These are phyloP conservation scores for Coregonus suidteri DNA, from an alignment of 2,797 vertebrate genomes.

Conservation along the genomic window DNA sequence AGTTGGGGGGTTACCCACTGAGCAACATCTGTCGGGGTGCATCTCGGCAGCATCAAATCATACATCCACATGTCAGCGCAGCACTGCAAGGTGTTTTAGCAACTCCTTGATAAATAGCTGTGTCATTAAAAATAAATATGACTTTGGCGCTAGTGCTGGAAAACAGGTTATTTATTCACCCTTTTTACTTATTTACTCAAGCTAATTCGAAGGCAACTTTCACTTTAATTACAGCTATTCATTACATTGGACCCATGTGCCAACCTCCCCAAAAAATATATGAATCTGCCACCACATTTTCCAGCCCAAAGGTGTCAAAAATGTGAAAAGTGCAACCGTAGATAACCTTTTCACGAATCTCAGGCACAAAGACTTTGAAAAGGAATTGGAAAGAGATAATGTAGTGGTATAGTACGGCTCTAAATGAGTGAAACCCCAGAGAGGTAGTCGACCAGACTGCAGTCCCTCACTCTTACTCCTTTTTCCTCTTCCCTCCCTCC, in stretches of 20 bases:
- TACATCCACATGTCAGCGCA: slow-evolving; percentile 25
- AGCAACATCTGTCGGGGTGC: slow-evolving; percentile 35
- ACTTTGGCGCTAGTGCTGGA: slow-evolving; percentile 21
- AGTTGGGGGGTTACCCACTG: slow-evolving; percentile 20
- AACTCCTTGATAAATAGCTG: slow-evolving; percentile 38
- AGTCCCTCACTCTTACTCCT: neutral
- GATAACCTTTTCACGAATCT: neutral
- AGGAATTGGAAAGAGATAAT: neutral
- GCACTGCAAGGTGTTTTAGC: slow-evolving; percentile 36
- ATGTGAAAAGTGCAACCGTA: neutral
- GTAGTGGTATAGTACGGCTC: neutral
- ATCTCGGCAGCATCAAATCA: slow-evolving; percentile 20
- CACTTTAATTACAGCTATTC: slow-evolving; percentile 19
- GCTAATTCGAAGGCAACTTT: slow-evolving; percentile 30
- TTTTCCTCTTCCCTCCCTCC: neutral
- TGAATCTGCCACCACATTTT: neutral
- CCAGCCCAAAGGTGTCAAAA: neutral
- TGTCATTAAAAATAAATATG: neutral
- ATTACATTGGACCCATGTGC: slow-evolving; percentile 17
- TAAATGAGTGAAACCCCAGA: neutral
- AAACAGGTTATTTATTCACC: slow-evolving; percentile 32
- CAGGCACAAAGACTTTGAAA: neutral
- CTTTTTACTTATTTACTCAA: slow-evolving; percentile 25
- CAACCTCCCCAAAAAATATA: neutral
- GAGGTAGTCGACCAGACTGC: neutral